A percentile compares a stretch with the other conserved stretches of the same genome.
Conservation (phyloP, 2,113 vertebrate genomes). For the Empidonax alnorum region DNA sequence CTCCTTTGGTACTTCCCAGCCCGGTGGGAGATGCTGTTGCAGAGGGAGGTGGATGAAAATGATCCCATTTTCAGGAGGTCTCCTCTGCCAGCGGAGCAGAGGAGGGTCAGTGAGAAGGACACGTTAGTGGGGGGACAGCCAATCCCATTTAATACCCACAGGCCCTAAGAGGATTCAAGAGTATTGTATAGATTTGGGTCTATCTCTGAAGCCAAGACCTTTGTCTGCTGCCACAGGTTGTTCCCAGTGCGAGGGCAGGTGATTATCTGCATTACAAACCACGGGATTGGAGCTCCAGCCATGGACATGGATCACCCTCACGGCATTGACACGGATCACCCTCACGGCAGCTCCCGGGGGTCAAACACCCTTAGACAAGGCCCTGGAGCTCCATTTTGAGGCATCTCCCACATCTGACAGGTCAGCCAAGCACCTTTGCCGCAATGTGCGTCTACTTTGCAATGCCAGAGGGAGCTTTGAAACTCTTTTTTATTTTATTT, state of each 20-base stretch:
- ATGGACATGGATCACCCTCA: background rate
- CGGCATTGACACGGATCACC: fast-evolving
- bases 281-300: background rate
- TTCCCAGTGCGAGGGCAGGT: background rate
- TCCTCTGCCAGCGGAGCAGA: conserved; percentile 22
- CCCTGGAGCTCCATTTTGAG: background rate
- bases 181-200: conserved; percentile 66
- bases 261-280: background rate
- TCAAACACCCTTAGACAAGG: background rate
- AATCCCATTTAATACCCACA: conserved; percentile 87
- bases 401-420: fast-evolving
- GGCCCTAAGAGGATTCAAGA: conserved; percentile 90
- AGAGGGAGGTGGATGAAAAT: conserved; percentile 13
- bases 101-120: conserved; percentile 85
- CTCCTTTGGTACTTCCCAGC: conserved; percentile 9
- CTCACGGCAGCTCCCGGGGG: fast-evolving
- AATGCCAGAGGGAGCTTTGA: background rate
- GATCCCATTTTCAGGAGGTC: conserved; percentile 51
- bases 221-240: background rate
- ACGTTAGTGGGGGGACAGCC: conserved; percentile 75
- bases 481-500: background rate
- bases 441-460: background rate
- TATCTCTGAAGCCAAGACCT: conserved; percentile 29
- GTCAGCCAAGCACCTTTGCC: background rate
- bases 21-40: conserved; percentile 20